Evolutionary conservation across 2,113 vertebrate species (phyloP).

Genomic region (Hypanus sabinus): DNA sequence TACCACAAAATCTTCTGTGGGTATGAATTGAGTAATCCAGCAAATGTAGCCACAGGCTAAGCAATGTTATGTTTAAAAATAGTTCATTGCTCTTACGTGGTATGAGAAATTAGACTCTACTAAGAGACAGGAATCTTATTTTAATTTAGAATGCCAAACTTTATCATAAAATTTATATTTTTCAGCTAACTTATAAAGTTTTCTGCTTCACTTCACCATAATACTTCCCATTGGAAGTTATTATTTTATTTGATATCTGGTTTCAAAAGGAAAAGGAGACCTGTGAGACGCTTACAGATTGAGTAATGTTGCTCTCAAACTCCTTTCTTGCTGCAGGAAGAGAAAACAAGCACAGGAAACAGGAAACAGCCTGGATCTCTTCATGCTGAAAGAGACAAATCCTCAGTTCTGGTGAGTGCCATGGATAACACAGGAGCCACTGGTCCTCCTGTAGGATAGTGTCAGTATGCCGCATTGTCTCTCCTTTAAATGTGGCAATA

Average conservation of each 20-base stretch:
- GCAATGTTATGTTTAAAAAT: neutral
- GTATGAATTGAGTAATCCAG: neutral
- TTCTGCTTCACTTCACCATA: neutral
- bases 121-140: too few species aligned
- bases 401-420: slow-evolving; percentile 32
- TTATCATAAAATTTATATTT: neutral
- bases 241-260: neutral
- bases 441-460: neutral
- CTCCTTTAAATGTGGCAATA: neutral
- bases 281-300: neutral
- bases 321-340: slow-evolving; percentile 35
- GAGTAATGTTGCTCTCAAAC: neutral
- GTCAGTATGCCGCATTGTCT: neutral
- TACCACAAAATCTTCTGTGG: neutral
- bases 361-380: slow-evolving; percentile 38
- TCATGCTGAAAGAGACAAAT: slow-evolving; percentile 14
- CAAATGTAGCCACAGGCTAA: neutral
- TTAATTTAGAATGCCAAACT: too few species aligned
- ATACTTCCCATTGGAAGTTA: neutral
- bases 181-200: neutral
- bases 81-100: neutral
- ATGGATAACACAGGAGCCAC: too few species aligned
- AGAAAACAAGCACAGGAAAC: slow-evolving; percentile 25
- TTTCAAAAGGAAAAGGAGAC: neutral
- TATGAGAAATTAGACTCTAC: neutral